Evolutionary conservation across 2,888 invertebrate genomes (phyloP), one percentile per base, ranked within the genome.

Genomic region (Drosophila villosipedis): DNA sequence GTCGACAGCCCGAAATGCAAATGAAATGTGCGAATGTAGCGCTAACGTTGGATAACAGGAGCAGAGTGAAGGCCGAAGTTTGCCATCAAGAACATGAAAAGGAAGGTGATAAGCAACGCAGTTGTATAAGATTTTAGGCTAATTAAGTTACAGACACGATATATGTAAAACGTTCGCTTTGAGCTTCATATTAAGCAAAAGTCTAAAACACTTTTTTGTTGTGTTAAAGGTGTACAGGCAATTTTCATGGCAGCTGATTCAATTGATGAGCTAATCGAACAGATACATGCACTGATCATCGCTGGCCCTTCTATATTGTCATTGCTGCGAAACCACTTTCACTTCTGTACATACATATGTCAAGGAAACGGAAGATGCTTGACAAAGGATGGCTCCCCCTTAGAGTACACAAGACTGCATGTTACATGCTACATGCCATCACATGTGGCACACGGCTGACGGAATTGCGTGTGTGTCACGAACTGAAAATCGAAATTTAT

Each of bases 401-500:
- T 49, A 49, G 31, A 52, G 50, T 30, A 49, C 33, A 50, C 25
- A 66, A 6, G 47, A 16, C 39, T n/a, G 16, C 54, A 25, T 4
- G 35, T 3, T 12, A 12, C 52, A 31, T 22, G 50, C 14, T 25
- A 3, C 30, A n/a, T 59, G 33, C 55, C 55, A 39, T 28, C 28
- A 16, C 35, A 50, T 14, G 28, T 33, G 59, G 22, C 31, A 33
- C 39, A 14, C 39, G 62, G 67, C 53, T 31, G 39, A n/a, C 37
- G 16, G 37, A 47, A 68, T 73, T 43, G 70, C 43, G 63, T 58
- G 57, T 73, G 63, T 65, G 62, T 59, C 68, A 75, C 59, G 68
- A 43, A 33, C 43, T 63, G 52, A 66, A 77, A 78, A 78, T 75
- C 64, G 55, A 61, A 78, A 79, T 71, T 79, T 68, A 66, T 75